These are phyloP conservation scores for Drosophila buzzatii DNA, from an alignment of 2,888 invertebrate species.

Conservation along the genomic window DNA sequence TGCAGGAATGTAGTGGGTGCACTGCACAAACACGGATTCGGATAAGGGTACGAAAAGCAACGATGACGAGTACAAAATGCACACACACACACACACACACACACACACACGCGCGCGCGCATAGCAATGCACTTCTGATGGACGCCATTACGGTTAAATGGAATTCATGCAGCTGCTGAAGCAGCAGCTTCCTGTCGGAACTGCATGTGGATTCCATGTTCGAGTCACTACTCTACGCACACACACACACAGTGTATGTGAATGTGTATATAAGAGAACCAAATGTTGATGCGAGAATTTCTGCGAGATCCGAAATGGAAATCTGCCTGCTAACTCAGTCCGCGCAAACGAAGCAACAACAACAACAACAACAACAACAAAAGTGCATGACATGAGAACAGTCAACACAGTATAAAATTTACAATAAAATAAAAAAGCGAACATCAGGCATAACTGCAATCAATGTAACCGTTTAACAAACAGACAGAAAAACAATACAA, in stretches of 20 bases:
- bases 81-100: neutral
- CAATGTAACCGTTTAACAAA: neutral
- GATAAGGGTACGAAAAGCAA: conserved; percentile 4
- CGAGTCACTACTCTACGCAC: neutral
- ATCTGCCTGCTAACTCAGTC: conserved; percentile 16
- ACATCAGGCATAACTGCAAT: conserved; percentile 24
- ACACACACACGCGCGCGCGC: neutral
- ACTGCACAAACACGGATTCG: conserved; percentile 28
- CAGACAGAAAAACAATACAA: neutral
- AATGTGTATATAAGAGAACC: neutral
- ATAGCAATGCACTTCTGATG: conserved; percentile 29
- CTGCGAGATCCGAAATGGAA: conserved; percentile 14
- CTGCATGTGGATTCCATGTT: conserved; percentile 16
- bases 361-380: neutral
- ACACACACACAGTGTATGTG: neutral
- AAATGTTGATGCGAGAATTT: conserved; percentile 11
- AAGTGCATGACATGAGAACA: conserved; percentile 37
- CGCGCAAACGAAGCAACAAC: conserved; percentile 29
- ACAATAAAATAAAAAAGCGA: neutral
- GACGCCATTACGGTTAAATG: conserved; percentile 41
- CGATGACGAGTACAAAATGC: conserved; percentile 9
- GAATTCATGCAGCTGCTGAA: conserved; percentile 20
- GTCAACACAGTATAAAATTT: conserved; percentile 15
- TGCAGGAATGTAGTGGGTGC: conserved; percentile 9
- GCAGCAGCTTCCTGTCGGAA: conserved; percentile 6